Percentiles rank a stretch among this genome's conserved stretches.
Evolutionary conservation across 1,140 invertebrate genomes (phyloP).

Genomic region (Pseudoatta argentina): DNA sequence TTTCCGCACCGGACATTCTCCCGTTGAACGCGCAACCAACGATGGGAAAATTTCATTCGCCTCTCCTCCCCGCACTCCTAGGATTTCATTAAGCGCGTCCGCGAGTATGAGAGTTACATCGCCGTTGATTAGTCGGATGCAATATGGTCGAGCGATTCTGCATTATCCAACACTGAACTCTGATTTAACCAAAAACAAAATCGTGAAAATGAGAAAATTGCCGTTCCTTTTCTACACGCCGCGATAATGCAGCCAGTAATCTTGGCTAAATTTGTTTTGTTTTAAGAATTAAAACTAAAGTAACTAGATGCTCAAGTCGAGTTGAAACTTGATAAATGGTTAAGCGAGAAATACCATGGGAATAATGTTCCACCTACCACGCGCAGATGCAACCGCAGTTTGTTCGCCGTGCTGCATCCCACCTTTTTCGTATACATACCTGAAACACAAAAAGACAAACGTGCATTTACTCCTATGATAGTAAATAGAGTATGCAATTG

Average conservation of each 20-base stretch:
- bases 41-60: conserved; percentile 50
- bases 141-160: conserved; percentile 3
- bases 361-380: background rate
- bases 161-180: conserved; percentile 44
- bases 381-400: conserved; percentile 3
- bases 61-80: background rate
- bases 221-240: background rate
- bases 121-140: conserved; percentile 66
- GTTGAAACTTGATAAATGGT: conserved; percentile 36
- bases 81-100: conserved; percentile 66
- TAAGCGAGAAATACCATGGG: background rate
- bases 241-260: background rate
- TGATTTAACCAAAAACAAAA: background rate
- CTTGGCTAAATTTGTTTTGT: background rate
- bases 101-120: conserved; percentile 66
- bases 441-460: conserved; percentile 41
- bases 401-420: background rate
- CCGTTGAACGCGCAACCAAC: conserved; percentile 6
- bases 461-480: background rate
- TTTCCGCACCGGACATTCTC: conserved; percentile 41
- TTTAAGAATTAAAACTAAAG: conserved; percentile 17
- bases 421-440: conserved; percentile 19
- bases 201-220: background rate
- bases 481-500: background rate
- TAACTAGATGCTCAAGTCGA: conserved; percentile 9